Base-by-base conservation (phyloP, 1,140 invertebrate genomes). In the Euwallacea similis region DNA sequence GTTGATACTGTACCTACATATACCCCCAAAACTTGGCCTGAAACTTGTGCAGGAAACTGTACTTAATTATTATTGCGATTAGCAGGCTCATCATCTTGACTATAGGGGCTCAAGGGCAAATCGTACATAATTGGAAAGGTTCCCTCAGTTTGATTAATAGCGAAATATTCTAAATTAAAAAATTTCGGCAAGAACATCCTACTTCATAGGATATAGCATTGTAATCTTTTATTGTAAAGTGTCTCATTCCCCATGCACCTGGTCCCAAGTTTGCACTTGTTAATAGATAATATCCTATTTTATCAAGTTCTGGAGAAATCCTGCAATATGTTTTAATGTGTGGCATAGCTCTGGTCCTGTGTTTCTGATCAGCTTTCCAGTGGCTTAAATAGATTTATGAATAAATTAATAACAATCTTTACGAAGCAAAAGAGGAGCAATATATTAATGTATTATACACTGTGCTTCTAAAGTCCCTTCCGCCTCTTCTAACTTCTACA, bases 221-320 rank as follows among this genome's bases (percentile, higher is more conserved):
- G 55, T 93, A 82, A 70, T 88, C 88, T 68, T n/a, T 84, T 78
- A 44, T 84, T 84, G 46, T 82, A 82, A 54, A 86, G 84, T 69
- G 87, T 87, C 75, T 92, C 92, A 71, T 89, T 90, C 21, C 96
- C 96, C 96, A 98, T 0, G 96, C 96, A 13, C 95, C 94, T 85
- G 97, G 98, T 10, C 95, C 98, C 7, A 98, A 81, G 84, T 98
- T 98, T 0, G 93, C 94, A 76, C 94, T 97, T 0, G 95, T 97
- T 0, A 98, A 83, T 0, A 96, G 82, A 79, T 95, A 96, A 89
- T 91, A 94, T 71, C 88, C 89, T 71, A 88, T 85, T 79, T 86
- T 83, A 59, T 83, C 83, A 54, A 82, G 78, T 83, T 86, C 90
- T 69, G 84, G 89, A 0, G 92, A 92, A 2, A 92, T 79, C 47